Conservation (phyloP, 2,888 invertebrate species). For the Chrysomela aeneicollis region DNA sequence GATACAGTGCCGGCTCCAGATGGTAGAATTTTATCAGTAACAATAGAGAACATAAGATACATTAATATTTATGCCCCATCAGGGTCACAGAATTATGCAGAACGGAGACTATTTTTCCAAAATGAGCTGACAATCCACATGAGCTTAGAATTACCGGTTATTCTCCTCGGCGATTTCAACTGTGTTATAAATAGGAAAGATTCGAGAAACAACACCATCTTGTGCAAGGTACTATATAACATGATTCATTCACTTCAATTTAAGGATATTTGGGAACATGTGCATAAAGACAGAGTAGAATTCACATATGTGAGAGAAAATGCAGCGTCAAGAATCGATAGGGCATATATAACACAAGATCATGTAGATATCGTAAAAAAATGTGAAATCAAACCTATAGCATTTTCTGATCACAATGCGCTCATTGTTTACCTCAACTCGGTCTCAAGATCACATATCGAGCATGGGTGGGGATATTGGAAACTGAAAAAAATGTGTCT, state of each 20-base stretch:
- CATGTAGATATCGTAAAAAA: too few relatives aligned
- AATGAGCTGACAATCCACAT: not conserved
- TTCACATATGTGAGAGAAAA: not conserved
- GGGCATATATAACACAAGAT: not conserved
- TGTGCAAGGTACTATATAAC: not conserved
- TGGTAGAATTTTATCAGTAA: not conserved
- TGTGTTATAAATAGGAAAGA: not conserved
- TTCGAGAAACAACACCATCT: not conserved
- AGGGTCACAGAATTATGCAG: not conserved
- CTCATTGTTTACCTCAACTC: not conserved
- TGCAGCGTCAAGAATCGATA: not conserved
- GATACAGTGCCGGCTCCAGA: not conserved
- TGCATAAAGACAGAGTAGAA: not conserved
- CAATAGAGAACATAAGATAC: not conserved
- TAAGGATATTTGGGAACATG: not conserved
- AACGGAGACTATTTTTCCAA: not conserved
- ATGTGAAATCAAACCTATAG: constrained; percentile 7
- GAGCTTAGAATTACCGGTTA: not conserved
- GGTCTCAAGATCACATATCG: not conserved
- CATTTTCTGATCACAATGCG: constrained; percentile 11
- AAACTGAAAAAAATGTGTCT: not conserved
- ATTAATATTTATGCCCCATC: constrained; percentile 4
- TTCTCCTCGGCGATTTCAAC: constrained; percentile 5
- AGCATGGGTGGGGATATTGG: constrained; percentile 14
- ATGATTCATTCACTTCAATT: not conserved